These are phyloP conservation scores for Leucoma salicis DNA, from an alignment of 2,888 invertebrate species.

Conservation along the genomic window DNA sequence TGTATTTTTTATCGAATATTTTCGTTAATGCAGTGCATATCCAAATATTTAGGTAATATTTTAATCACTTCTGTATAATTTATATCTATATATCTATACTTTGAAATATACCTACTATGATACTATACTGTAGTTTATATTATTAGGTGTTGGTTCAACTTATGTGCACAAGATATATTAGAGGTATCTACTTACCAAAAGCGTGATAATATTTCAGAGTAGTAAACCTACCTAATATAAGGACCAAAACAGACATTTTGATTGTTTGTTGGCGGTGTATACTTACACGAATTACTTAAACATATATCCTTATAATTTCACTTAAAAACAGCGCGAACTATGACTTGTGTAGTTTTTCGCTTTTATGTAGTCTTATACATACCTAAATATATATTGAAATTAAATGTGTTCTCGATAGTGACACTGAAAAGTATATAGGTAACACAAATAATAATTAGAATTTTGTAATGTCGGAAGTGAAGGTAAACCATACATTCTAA, in stretches of 20 bases:
- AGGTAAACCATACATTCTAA: conserved; percentile 17
- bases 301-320: no score
- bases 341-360: no score
- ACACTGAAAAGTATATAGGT: conserved; percentile 7
- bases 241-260: conserved; percentile 30
- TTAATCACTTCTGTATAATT: no score
- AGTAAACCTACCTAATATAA: conserved; percentile 34
- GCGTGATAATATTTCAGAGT: conserved; percentile 41
- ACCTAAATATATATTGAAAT: not conserved
- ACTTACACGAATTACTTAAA: no score
- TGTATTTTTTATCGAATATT: no score
- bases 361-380: no score
- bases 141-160: conserved; percentile 15
- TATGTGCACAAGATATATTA: conserved; percentile 35
- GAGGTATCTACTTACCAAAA: no score
- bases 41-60: no score
- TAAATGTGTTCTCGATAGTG: conserved; percentile 3
- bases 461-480: conserved; percentile 15
- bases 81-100: no score
- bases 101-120: no score
- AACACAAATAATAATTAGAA: conserved; percentile 8
- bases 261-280: conserved; percentile 25
- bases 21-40: no score
- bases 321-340: no score
- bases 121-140: conserved; percentile 3